A percentile compares a stretch with the other conserved stretches of the same genome.
Conservation (phyloP, 2,113 vertebrate species). For the Murina feae region DNA sequence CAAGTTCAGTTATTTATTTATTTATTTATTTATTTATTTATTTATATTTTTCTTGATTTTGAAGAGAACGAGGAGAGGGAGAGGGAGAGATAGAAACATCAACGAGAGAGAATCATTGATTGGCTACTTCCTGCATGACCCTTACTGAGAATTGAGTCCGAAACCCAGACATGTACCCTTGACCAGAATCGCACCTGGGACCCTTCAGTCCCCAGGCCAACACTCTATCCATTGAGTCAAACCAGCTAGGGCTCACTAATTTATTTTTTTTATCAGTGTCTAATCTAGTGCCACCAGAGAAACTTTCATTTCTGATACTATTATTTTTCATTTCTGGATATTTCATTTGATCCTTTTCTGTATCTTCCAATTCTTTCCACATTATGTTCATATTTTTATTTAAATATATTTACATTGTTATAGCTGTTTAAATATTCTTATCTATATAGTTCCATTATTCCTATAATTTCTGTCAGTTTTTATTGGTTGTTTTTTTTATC, state of each 20-base stretch:
- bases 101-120: no score
- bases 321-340: neutral
- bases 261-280: neutral
- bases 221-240: no score
- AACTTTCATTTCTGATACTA: neutral
- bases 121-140: no score
- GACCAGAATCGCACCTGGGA: no score
- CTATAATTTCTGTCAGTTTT: neutral
- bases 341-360: neutral
- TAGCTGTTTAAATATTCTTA: neutral
- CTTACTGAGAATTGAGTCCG: no score
- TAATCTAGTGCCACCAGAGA: neutral
- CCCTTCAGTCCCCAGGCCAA: no score
- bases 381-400: neutral
- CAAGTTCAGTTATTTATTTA: neutral
- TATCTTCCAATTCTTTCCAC: neutral
- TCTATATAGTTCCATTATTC: neutral
- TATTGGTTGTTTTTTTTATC: neutral
- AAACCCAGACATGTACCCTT: no score
- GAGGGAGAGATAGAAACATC: no score
- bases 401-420: neutral
- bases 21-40: neutral
- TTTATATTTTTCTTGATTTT: neutral
- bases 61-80: no score
- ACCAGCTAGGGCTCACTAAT: neutral